phyloP scores from a whole-genome alignment of 2,113 vertebrate species.

The Salvelinus sp. region DNA sequence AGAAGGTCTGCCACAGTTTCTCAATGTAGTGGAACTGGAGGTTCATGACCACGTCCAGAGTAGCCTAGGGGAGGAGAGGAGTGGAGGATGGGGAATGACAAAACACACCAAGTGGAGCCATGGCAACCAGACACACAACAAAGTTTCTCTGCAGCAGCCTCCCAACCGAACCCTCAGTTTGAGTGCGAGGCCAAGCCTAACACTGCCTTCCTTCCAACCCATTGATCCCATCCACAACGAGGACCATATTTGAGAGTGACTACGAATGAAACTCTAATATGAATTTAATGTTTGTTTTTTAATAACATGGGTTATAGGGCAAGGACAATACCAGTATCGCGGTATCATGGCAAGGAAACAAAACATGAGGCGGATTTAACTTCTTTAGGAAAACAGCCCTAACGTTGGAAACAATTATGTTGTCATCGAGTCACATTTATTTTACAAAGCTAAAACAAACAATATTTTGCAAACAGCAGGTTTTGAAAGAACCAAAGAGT shows the following conservation, averaged over 20 bases:
- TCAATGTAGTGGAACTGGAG: slow-evolving; percentile 97
- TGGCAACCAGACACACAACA: slow-evolving; percentile 78
- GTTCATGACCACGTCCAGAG: slow-evolving; percentile 94
- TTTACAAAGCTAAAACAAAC: too few species aligned
- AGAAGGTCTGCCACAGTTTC: slow-evolving; percentile 97
- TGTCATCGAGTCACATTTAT: too few species aligned
- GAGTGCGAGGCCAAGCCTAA: slow-evolving; percentile 61
- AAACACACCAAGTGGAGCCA: slow-evolving; percentile 66
- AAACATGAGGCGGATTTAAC: too few species aligned
- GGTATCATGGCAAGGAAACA: too few species aligned
- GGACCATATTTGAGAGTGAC: slow-evolving; percentile 23
- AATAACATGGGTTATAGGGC: not conserved
- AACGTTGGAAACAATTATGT: too few species aligned
- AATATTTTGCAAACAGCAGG: too few species aligned
- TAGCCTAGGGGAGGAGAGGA: slow-evolving; percentile 75
- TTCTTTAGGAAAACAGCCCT: too few species aligned
- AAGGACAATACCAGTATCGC: too few species aligned
- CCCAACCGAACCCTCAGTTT: slow-evolving; percentile 47
- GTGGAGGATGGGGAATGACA: slow-evolving; percentile 29
- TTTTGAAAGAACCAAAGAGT: too few species aligned
- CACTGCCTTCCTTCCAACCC: slow-evolving; percentile 28
- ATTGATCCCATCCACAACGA: slow-evolving; percentile 55
- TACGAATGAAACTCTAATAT: not conserved
- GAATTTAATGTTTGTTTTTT: not conserved
- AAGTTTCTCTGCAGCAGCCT: slow-evolving; percentile 64